Percentiles rank a stretch among this genome's conserved stretches.
phyloP scores from a whole-genome alignment of 2,113 vertebrate species.

The Embiotoca jacksoni region DNA sequence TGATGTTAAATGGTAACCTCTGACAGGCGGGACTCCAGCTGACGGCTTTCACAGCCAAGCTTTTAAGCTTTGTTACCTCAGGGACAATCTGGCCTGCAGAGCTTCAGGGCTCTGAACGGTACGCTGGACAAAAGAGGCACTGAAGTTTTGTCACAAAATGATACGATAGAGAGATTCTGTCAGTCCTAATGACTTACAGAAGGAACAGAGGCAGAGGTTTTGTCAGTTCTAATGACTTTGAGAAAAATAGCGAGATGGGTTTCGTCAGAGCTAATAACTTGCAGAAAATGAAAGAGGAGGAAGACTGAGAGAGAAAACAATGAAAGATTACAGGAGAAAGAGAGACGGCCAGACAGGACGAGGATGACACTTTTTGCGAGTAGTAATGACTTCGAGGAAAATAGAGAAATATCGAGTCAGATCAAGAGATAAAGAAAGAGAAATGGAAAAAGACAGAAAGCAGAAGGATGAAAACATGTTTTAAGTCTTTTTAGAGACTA shows the following conservation, averaged over 20 bases:
- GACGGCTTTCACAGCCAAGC: slow-evolving; percentile 57
- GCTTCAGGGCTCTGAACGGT: slow-evolving; percentile 27
- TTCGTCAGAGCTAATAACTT: slow-evolving; percentile 54
- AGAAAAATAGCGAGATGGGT: slow-evolving; percentile 37
- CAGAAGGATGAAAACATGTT: neutral
- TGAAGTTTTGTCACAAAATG: slow-evolving; percentile 38
- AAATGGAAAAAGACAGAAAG: slow-evolving; percentile 6
- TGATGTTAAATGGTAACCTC: slow-evolving; percentile 64
- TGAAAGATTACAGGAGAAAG: slow-evolving; percentile 21
- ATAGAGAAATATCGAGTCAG: neutral
- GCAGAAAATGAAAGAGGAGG: slow-evolving; percentile 36
- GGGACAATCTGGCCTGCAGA: slow-evolving; percentile 46
- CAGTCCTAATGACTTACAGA: slow-evolving; percentile 57
- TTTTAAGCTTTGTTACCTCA: slow-evolving; percentile 62
- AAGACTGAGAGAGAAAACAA: slow-evolving; percentile 35
- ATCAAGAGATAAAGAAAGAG: slow-evolving; percentile 14
- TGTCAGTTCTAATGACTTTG: slow-evolving; percentile 54
- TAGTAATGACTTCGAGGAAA: slow-evolving; percentile 43
- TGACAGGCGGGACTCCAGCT: slow-evolving; percentile 54
- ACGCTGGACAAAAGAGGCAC: slow-evolving; percentile 22
- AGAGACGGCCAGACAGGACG: neutral
- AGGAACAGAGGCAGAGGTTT: slow-evolving; percentile 33
- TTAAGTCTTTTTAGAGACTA: too few species aligned
- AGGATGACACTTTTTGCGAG: slow-evolving; percentile 3
- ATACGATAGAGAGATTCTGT: slow-evolving; percentile 45